These are phyloP conservation scores for Moxostoma hubbsi DNA, from an alignment of 2,797 vertebrate species.

Conservation along the genomic window DNA sequence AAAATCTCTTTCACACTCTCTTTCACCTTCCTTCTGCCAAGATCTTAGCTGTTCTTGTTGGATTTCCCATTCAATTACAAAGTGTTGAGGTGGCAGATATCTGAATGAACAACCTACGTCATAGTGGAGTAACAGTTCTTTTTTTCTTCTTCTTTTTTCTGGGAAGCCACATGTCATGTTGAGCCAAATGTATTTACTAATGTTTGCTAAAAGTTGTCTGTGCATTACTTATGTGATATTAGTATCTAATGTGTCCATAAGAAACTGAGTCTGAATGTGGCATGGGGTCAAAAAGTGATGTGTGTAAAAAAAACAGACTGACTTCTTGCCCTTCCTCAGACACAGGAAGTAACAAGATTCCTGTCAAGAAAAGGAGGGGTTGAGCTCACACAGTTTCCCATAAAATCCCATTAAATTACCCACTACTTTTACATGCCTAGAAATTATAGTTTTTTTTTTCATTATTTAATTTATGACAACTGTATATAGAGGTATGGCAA, in stretches of 20 bases:
- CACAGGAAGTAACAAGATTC: constrained; percentile 76
- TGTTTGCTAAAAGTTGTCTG: too few species aligned
- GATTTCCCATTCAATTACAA: background rate
- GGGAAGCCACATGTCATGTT: background rate
- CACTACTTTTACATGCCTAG: background rate
- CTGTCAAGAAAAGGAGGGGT: constrained; percentile 77
- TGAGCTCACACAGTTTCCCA: constrained; percentile 41
- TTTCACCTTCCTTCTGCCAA: background rate
- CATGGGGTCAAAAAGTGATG: too few species aligned
- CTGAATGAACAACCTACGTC: background rate
- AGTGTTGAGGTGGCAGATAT: constrained; percentile 7
- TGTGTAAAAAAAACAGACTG: too few species aligned
- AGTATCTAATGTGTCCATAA: too few species aligned
- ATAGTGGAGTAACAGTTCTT: background rate
- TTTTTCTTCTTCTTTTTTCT: background rate
- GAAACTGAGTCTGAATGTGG: too few species aligned
- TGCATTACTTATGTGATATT: too few species aligned
- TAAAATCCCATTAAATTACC: constrained; percentile 4
- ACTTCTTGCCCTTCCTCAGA: constrained; percentile 75
- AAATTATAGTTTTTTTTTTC: constrained; percentile 6
- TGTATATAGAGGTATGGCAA: background rate
- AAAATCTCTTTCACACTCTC: background rate
- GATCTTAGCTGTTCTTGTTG: background rate
- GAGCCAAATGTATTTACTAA: too few species aligned
- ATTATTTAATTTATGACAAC: background rate